Percentiles rank a stretch among this genome's conserved stretches.
Evolutionary conservation across 2,113 vertebrate genomes (phyloP).

Genomic region (Lamprologus ornatipinnis): DNA sequence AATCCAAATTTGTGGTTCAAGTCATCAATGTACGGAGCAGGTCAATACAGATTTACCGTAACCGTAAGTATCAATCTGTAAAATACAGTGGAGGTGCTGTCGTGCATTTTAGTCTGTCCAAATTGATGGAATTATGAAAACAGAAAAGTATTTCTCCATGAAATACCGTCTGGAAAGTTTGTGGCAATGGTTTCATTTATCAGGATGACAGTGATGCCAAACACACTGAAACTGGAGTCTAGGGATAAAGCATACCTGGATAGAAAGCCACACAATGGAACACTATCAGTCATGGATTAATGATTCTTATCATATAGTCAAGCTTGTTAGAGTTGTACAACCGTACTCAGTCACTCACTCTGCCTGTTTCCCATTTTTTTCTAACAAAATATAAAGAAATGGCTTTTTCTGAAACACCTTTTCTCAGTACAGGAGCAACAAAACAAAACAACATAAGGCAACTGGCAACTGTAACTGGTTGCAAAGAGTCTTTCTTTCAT

Average conservation of each 20-base stretch:
- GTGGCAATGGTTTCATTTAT: neutral
- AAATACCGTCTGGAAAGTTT: neutral
- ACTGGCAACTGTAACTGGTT: neutral
- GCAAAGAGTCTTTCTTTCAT: neutral
- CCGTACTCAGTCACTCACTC: neutral
- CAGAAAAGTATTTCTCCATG: neutral
- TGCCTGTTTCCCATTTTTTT: neutral
- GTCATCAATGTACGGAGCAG: neutral
- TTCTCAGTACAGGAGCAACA: neutral
- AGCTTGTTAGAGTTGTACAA: neutral
- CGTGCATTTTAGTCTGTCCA: neutral
- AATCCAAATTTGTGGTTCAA: neutral
- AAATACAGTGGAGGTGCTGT: neutral
- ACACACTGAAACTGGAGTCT: neutral
- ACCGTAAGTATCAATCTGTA: neutral
- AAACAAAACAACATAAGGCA: neutral
- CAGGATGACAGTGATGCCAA: neutral
- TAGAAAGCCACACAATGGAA: neutral
- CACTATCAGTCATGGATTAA: neutral
- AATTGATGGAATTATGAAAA: neutral
- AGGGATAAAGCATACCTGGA: neutral
- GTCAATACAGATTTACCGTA: neutral
- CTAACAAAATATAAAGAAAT: neutral
- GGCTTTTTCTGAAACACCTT: neutral
- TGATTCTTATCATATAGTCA: neutral